Evolutionary conservation across 1,140 invertebrate species (phyloP).

Genomic region (Parapsyche elsis): DNA sequence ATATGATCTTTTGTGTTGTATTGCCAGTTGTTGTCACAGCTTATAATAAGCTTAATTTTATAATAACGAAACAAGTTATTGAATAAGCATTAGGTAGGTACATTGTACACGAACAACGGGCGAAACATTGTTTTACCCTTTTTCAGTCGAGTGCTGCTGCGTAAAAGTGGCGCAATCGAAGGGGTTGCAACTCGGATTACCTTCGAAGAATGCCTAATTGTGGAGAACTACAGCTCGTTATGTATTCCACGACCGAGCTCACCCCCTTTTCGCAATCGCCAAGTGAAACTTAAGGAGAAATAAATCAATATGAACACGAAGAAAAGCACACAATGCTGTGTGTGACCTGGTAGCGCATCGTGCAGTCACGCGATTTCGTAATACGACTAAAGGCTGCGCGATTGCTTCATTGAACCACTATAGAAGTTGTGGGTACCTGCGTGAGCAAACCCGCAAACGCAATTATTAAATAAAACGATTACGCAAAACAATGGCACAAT

Average conservation of each 20-base stretch:
- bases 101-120: no score
- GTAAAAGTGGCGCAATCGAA: neutral
- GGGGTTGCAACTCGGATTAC: neutral
- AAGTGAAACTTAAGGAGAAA: conserved; percentile 42
- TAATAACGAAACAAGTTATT: neutral
- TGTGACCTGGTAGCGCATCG: conserved; percentile 29
- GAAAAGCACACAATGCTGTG: conserved; percentile 24
- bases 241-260: neutral
- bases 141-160: neutral
- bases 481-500: neutral
- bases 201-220: neutral
- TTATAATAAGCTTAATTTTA: neutral
- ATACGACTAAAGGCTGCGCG: neutral
- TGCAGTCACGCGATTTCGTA: conserved; percentile 41
- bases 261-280: neutral
- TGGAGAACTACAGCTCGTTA: neutral
- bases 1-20: no score
- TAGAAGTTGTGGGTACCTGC: neutral
- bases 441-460: neutral
- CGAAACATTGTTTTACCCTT: neutral
- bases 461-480: conserved; percentile 18
- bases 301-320: conserved; percentile 45
- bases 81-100: no score
- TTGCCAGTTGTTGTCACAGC: no score
- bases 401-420: conserved; percentile 14